A percentile compares a stretch with the other conserved stretches of the same genome.
phyloP scores from a whole-genome alignment of 2,797 vertebrate species.

The Calcarius lapponicus region DNA sequence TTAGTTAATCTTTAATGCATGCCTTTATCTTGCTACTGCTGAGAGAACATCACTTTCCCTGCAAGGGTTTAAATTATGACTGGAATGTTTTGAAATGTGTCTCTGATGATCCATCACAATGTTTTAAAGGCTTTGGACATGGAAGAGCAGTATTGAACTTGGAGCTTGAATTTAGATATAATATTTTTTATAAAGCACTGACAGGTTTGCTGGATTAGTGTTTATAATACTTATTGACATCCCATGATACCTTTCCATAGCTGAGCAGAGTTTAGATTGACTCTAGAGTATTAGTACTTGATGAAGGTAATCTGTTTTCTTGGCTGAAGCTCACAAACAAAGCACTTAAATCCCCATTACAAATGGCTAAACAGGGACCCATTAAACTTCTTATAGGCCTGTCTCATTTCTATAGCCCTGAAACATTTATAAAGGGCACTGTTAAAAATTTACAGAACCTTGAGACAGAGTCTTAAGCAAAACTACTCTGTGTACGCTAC shows the following conservation, averaged over 20 bases:
- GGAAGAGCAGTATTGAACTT: constrained; percentile 75
- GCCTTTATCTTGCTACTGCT: not conserved
- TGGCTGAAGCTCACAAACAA: constrained; percentile 82
- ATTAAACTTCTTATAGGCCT: constrained; percentile 80
- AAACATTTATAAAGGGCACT: constrained; percentile 83
- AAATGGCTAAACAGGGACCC: constrained; percentile 79
- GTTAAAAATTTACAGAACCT: constrained; percentile 80
- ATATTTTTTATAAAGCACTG: constrained; percentile 77
- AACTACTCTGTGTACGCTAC: constrained; percentile 24
- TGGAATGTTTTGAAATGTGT: constrained; percentile 59
- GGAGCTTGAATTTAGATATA: constrained; percentile 75
- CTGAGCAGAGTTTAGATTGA: constrained; percentile 74
- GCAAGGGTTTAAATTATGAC: constrained; percentile 35
- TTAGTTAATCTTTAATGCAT: constrained; percentile 2
- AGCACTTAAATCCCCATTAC: constrained; percentile 82
- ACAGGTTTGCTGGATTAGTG: constrained; percentile 76
- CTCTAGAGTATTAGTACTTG: constrained; percentile 76
- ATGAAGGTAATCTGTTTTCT: constrained; percentile 87
- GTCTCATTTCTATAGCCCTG: constrained; percentile 75
- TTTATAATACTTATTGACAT: constrained; percentile 71
- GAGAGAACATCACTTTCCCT: not conserved
- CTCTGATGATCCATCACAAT: constrained; percentile 65
- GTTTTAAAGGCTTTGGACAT: constrained; percentile 63
- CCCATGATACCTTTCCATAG: constrained; percentile 77
- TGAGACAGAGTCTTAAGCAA: constrained; percentile 66